Evolutionary conservation across 2,797 vertebrate species (phyloP).

Genomic region (Prunella strophiata): DNA sequence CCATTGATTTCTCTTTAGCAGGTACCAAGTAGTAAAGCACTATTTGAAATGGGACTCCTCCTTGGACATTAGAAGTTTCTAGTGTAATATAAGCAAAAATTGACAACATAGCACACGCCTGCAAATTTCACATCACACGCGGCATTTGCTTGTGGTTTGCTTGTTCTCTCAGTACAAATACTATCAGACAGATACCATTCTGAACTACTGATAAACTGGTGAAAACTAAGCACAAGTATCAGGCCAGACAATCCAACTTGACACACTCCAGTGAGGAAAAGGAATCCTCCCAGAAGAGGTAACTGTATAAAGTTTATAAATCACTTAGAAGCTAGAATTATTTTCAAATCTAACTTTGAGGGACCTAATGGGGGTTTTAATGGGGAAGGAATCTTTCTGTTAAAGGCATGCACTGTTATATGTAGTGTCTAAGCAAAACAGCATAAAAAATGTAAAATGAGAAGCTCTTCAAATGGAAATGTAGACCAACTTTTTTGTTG

Average conservation of each 20-base stretch:
- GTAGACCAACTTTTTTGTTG: not conserved
- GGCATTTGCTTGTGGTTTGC: not conserved
- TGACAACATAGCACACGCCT: not conserved
- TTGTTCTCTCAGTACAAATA: not conserved
- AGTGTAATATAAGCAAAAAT: not conserved
- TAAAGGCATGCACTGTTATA: not conserved
- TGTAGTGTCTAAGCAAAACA: not conserved
- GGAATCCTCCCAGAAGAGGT: not conserved
- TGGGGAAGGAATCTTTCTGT: not conserved
- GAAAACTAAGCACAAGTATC: not conserved
- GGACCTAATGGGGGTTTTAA: not conserved
- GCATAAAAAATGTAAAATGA: not conserved
- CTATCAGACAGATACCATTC: not conserved
- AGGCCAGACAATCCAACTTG: not conserved
- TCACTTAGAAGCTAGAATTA: not conserved
- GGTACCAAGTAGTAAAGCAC: not conserved
- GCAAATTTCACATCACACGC: not conserved
- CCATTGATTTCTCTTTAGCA: not conserved
- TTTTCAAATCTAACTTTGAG: not conserved
- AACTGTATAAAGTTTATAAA: not conserved
- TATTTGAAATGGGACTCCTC: not conserved
- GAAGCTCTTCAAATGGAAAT: not conserved
- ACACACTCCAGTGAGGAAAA: not conserved
- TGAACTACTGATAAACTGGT: not conserved
- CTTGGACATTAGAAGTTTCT: not conserved